Evolutionary conservation across 2,888 invertebrate species (phyloP).

Genomic region (Tipula lateralis): DNA sequence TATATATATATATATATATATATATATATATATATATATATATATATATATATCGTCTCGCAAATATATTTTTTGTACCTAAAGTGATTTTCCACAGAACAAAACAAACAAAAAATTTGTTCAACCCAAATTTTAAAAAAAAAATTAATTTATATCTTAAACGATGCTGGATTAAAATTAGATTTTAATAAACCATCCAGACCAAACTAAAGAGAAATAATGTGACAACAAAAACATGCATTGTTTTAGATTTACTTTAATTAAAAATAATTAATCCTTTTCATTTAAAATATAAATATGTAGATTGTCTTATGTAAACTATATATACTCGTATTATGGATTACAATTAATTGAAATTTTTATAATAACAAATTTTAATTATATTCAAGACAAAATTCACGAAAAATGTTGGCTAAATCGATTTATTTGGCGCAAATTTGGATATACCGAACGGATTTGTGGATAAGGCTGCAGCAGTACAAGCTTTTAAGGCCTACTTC

Average conservation of each 20-base stretch:
- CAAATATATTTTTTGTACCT: too few species aligned
- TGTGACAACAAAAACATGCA: not conserved
- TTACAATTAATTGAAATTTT: not conserved
- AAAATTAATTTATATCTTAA: not conserved
- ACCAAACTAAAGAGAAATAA: not conserved
- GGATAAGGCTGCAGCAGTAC: too few species aligned
- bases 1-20: too few species aligned
- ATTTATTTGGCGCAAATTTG: too few species aligned
- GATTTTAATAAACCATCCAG: not conserved
- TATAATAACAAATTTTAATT: not conserved
- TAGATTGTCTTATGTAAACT: too few species aligned
- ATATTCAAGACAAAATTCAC: too few species aligned
- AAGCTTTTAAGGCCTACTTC: too few species aligned
- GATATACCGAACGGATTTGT: too few species aligned
- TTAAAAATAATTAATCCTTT: conserved; percentile 21
- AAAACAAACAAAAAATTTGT: not conserved
- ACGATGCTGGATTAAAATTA: not conserved
- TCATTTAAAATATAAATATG: not conserved
- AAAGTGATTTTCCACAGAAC: not conserved
- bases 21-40: too few species aligned
- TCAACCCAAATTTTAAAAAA: not conserved
- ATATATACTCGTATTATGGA: not conserved
- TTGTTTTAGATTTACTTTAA: not conserved
- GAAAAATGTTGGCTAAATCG: too few species aligned
- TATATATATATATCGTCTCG: too few species aligned